phyloP scores from a whole-genome alignment of 2,888 invertebrate species.

The Drosophila silvestris region DNA sequence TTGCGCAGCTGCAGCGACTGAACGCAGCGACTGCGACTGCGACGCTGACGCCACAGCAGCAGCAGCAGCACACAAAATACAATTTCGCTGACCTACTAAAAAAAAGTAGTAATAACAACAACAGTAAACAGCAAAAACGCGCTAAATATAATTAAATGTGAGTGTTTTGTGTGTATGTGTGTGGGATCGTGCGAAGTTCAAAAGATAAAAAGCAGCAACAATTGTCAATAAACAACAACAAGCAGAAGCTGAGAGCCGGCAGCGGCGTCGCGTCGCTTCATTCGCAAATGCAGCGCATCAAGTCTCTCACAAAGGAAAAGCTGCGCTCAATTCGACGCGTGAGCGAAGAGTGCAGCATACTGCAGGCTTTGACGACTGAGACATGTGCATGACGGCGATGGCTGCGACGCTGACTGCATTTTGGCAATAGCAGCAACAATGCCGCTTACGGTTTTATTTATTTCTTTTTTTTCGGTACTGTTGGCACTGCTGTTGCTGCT shows the following conservation, averaged over 20 bases:
- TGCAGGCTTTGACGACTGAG: neutral
- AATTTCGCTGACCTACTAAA: constrained; percentile 80
- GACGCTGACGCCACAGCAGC: constrained; percentile 12
- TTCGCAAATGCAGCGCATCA: constrained; percentile 15
- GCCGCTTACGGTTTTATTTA: constrained; percentile 45
- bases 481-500: constrained; percentile 17
- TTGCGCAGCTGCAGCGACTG: constrained; percentile 63
- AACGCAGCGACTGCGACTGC: constrained; percentile 40
- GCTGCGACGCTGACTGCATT: constrained; percentile 50
- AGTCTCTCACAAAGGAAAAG: constrained; percentile 50
- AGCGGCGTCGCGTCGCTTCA: constrained; percentile 9
- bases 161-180: constrained; percentile 43
- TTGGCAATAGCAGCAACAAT: constrained; percentile 37
- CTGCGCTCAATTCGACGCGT: constrained; percentile 22
- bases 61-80: constrained; percentile 31
- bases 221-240: constrained; percentile 34
- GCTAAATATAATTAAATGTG: constrained; percentile 72
- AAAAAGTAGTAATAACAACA: constrained; percentile 50
- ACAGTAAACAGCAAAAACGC: constrained; percentile 43
- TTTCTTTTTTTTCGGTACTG: constrained; percentile 50
- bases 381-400: constrained; percentile 32
- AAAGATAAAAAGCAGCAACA: constrained; percentile 49
- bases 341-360: constrained; percentile 4
- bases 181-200: constrained; percentile 43
- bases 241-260: constrained; percentile 12